Evolutionary conservation across 2,888 invertebrate genomes (phyloP).

Genomic region (Hypena proboscidalis): DNA sequence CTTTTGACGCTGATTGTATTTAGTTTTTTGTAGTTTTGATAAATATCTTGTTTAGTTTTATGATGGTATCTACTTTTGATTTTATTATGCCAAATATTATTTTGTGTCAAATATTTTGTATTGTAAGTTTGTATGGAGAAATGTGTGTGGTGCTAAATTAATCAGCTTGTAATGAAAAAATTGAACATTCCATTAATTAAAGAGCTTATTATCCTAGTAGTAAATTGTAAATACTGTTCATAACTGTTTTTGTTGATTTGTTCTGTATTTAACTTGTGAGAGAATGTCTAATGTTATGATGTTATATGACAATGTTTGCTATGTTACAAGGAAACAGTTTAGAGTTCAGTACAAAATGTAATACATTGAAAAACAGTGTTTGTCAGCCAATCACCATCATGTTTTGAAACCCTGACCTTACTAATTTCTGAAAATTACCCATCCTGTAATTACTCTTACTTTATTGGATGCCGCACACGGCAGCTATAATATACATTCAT

Average conservation of each 20-base stretch:
- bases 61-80: background rate
- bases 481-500: too few species aligned
- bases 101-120: constrained; percentile 12
- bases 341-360: too few species aligned
- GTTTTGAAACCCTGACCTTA: too few species aligned
- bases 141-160: constrained; percentile 29
- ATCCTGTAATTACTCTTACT: too few species aligned
- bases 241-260: constrained; percentile 35
- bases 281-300: constrained; percentile 10
- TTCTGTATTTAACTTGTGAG: constrained; percentile 17
- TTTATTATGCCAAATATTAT: background rate
- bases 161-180: constrained; percentile 26
- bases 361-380: too few species aligned
- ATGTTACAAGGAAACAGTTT: too few species aligned
- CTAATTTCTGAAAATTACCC: too few species aligned
- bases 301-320: constrained; percentile 1
- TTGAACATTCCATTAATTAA: constrained; percentile 69
- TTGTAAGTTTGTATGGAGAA: constrained; percentile 24
- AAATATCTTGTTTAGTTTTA: too few species aligned
- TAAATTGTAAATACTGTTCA: constrained; percentile 56
- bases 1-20: too few species aligned
- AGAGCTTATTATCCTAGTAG: constrained; percentile 71
- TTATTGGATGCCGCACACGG: too few species aligned
- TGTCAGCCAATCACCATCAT: too few species aligned
- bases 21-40: too few species aligned